Conservation (phyloP, 2,888 invertebrate species). For the Itoplectis maculator region DNA sequence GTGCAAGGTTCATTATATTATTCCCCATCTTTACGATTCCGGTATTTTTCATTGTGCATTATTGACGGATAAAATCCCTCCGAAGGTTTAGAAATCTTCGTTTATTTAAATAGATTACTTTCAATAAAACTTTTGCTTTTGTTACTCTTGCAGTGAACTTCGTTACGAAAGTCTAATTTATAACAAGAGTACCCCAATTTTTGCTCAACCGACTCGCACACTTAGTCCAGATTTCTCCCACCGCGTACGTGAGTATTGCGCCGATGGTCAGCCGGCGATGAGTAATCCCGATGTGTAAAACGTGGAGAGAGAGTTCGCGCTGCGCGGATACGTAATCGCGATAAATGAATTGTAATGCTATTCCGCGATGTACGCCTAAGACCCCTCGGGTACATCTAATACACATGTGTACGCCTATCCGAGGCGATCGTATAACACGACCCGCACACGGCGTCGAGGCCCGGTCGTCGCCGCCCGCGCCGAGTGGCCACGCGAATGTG, state of each 20-base stretch:
- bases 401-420: constrained; percentile 16
- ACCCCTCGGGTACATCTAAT: neutral
- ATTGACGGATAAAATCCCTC: too few species aligned
- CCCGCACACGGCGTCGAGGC: constrained; percentile 3
- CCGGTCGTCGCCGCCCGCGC: neutral
- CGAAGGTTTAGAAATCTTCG: too few species aligned
- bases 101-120: neutral
- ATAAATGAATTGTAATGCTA: constrained; percentile 75
- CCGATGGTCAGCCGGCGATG: constrained; percentile 20
- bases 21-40: too few species aligned
- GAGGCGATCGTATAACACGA: constrained; percentile 54
- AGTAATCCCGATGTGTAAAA: constrained; percentile 60
- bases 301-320: constrained; percentile 42
- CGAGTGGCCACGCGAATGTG: constrained; percentile 36
- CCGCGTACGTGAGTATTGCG: constrained; percentile 50
- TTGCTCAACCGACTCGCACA: neutral
- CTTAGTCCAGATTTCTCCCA: constrained; percentile 25
- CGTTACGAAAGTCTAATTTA: too few species aligned
- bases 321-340: constrained; percentile 71
- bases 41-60: too few species aligned
- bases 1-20: too few species aligned
- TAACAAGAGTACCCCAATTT: neutral
- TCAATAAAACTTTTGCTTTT: neutral
- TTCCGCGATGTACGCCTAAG: constrained; percentile 62
- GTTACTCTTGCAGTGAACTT: neutral